These are phyloP conservation scores for Colletes gigas DNA, from an alignment of 1,140 invertebrate genomes.

Conservation along the genomic window DNA sequence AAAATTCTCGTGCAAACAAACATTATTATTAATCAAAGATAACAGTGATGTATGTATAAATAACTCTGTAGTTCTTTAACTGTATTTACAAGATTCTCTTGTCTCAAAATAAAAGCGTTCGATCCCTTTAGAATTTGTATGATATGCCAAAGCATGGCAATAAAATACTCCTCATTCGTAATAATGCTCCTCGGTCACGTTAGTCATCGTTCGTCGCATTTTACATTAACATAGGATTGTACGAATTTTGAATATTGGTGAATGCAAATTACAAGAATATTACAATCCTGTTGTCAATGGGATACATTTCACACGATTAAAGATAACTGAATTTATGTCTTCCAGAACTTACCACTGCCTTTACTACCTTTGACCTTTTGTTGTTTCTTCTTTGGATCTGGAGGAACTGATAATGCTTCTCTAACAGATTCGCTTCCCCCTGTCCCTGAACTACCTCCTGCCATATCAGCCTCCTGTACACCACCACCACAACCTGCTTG, in stretches of 20 bases:
- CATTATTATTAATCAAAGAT: conserved; percentile 34
- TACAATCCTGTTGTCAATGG: conserved; percentile 16
- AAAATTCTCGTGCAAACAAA: conserved; percentile 24
- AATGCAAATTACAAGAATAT: conserved; percentile 14
- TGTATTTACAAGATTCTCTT: conserved; percentile 12
- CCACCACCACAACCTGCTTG: conserved; percentile 72
- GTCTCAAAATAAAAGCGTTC: conserved; percentile 1
- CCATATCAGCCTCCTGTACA: conserved; percentile 78
- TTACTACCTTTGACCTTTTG: conserved; percentile 78
- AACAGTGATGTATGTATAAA: background rate
- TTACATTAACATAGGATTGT: conserved; percentile 32
- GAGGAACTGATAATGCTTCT: conserved; percentile 73
- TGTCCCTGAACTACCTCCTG: conserved; percentile 74
- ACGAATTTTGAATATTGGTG: conserved; percentile 4
- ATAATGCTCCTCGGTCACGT: background rate
- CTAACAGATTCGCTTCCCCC: conserved; percentile 75
- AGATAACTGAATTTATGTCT: conserved; percentile 68
- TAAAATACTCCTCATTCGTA: background rate
- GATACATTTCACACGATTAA: conserved; percentile 31
- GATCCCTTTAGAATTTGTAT: conserved; percentile 13
- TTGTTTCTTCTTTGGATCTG: conserved; percentile 77
- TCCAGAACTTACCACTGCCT: conserved; percentile 79
- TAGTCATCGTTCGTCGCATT: background rate
- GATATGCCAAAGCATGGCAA: conserved; percentile 5
- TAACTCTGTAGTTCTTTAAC: background rate